A percentile compares a stretch with the other conserved stretches of the same genome.
Conservation (phyloP, 1,140 invertebrate genomes). For the Camponotus floridanus region DNA sequence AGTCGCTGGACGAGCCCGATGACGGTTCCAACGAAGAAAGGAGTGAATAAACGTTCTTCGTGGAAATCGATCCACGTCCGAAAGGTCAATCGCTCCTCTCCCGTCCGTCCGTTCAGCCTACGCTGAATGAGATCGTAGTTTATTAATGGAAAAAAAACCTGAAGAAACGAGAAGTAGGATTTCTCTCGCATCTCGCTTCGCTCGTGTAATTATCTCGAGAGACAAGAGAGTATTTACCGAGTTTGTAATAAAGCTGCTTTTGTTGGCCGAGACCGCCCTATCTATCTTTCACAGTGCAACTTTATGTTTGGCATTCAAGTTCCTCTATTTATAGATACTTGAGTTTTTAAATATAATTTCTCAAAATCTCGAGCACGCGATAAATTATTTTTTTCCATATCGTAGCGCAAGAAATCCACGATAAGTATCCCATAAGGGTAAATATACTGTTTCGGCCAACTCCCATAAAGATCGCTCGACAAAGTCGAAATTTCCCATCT, state of each 20-base stretch:
- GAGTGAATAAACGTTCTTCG: background rate
- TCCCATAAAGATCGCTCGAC: constrained; percentile 18
- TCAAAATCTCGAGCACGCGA: background rate
- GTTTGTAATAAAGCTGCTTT: constrained; percentile 13
- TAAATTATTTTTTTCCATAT: background rate
- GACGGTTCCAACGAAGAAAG: background rate
- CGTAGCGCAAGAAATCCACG: no score
- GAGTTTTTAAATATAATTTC: background rate
- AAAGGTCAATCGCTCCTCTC: background rate
- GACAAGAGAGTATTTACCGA: constrained; percentile 3
- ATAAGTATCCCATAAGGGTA: background rate
- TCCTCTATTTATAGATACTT: no score
- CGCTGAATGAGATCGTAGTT: background rate
- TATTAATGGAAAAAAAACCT: background rate
- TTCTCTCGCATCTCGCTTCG: background rate
- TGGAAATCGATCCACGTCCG: background rate
- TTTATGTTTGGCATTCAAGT: background rate
- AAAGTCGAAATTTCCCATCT: constrained; percentile 1
- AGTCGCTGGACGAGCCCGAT: background rate
- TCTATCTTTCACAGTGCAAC: no score
- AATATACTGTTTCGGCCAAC: constrained; percentile 1
- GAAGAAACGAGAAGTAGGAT: background rate
- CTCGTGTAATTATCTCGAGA: constrained; percentile 3
- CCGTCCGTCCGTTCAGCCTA: background rate
- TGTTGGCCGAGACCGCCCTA: background rate